phyloP scores from a whole-genome alignment of 2,888 invertebrate genomes.

The Epistrophella euchroma region DNA sequence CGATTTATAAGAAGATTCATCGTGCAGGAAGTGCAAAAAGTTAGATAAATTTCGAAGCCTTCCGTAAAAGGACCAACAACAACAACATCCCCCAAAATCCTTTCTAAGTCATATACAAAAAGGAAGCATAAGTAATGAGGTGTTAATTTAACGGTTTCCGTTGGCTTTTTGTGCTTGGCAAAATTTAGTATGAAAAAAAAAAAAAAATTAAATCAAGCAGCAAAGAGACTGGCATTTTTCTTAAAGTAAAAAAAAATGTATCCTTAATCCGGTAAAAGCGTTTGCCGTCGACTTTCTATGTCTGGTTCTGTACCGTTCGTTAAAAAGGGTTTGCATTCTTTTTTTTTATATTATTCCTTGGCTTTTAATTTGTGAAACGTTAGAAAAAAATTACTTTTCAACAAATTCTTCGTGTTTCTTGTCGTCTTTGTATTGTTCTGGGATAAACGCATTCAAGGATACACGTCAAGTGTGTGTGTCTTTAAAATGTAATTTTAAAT shows the following conservation, averaged over 20 bases:
- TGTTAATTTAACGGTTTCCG: slow-evolving; percentile 19
- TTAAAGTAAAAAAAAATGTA: neutral
- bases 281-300: slow-evolving; percentile 19
- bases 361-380: slow-evolving; percentile 51
- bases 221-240: neutral
- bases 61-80: neutral
- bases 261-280: slow-evolving; percentile 16
- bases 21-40: neutral
- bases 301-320: slow-evolving; percentile 5
- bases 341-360: neutral
- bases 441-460: slow-evolving; percentile 43
- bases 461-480: slow-evolving; percentile 31
- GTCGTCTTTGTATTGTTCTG: slow-evolving; percentile 20
- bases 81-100: neutral
- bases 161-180: slow-evolving; percentile 7
- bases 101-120: neutral
- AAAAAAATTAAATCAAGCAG: neutral
- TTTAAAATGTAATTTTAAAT: slow-evolving; percentile 49
- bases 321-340: slow-evolving; percentile 8
- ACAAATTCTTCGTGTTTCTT: slow-evolving; percentile 23
- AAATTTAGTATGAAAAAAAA: neutral
- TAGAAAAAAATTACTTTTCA: slow-evolving; percentile 45
- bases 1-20: slow-evolving; percentile 43
- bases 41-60: neutral
- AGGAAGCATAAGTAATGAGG: slow-evolving; percentile 14